Base-by-base conservation (phyloP, 2,888 invertebrate genomes). In the Bimastos eiseni region DNA sequence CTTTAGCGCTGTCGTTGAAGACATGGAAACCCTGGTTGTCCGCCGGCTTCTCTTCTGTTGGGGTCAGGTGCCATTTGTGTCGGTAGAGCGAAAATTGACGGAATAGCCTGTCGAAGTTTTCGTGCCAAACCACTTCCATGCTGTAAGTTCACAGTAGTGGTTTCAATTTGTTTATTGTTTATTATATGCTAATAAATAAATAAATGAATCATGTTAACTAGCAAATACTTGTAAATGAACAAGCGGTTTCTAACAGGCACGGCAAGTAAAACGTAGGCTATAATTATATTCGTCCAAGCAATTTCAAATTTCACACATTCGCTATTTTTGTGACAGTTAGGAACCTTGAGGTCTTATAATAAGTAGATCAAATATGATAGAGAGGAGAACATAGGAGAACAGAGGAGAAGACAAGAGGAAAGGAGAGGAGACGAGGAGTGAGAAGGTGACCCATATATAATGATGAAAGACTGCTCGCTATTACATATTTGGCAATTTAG, bases 91-190 rank as follows among this genome's bases (percentile, higher is more conserved):
- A 94, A 92, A 94, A 95, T 92, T 94, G 94, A 55, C 93, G 92
- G 92, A 95, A 95, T 83, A 95, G 92, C 37, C 94, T 93, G 90
- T 94, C 93, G 91, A 95, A 95, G 91, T 94, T 94, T 21, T 94
- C 94, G 91, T 95, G 95, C 95, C 95, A 95, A 30, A 95, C 95
- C 91, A 94, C 92, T 91, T 95, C 95, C 94, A 95, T 95, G 91
- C 95, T 95, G 91, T 21, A 91, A 90, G 84, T 5, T 70, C 70
- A 86, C 4, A 70, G 70, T 70, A n/a, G n/a, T n/a, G 70, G n/a
- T 70, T 70, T 70, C 70, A 70, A 70, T 17, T 70, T 70, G n/a
- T n/a, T 70, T 13, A n/a, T 70, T n/a, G 8, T 17, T 1, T 24
- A 49, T 1, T 6, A 19, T 21, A 21, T 21, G 49, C 49, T 49